Base-by-base conservation (phyloP, 2,797 vertebrate species). In the Gastrophryne carolinensis region DNA sequence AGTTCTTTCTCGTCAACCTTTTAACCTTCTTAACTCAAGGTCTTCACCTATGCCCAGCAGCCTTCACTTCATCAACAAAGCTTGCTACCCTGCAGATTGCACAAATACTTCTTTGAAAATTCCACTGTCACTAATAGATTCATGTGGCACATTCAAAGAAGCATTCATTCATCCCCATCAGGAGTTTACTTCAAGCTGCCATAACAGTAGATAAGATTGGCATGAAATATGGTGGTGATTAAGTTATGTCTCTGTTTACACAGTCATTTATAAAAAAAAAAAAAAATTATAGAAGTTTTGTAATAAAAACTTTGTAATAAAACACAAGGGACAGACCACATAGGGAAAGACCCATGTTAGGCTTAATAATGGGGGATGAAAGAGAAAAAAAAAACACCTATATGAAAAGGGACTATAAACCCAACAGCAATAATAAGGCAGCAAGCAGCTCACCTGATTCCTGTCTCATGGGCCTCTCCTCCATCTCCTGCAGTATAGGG, bases 11-110 rank as follows among this genome's bases (percentile, higher is more conserved):
- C 50, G 66, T 66, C 52, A 72, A 72, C 68, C 75, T 60, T 78
- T 66, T 78, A 72, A 78, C 75, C 75, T 72, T 39, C 44, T 53
- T 30, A 32, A 58, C 41, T 58, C 23, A 72, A 66, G 52, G 68
- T 72, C 68, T 57, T 72, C 62, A 78, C 75, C 75, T 66, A 60
- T 66, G 61, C 49, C 75, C 75, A 29, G 30, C 24, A 61, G 39
- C 68, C 57, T 44, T 65, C 34, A 34, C 66, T 70, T 64, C 24
- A 78, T 71, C 67, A 72, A 52, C 39, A 58, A 37, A 27, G 58
- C 53, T 53, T 15, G n/a, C 26, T 47, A 12, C 10, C 75, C 26
- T 21, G 29, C 49, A 78, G 56, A 39, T 58, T 52, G 66, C 61
- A 66, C 61, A 72, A 66, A 60, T 15, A 49, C 29, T 39, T 35